Conservation (phyloP, 2,797 vertebrate species). For the Poecilia gillii region DNA sequence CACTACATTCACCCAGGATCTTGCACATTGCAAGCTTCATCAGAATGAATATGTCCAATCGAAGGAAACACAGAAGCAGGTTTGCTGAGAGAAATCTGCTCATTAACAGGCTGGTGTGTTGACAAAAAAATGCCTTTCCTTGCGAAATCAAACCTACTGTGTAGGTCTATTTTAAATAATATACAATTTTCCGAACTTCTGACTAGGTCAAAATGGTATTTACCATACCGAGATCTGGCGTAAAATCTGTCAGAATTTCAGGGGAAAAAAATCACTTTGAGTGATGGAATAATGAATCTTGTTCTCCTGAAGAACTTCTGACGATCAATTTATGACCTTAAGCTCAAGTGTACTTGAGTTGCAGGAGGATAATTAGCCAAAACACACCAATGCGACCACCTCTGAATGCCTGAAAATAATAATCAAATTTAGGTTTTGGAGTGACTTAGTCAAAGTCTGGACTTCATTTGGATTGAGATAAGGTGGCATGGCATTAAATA, state of each 20-base stretch:
- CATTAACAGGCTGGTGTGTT: not conserved
- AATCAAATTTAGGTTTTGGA: not conserved
- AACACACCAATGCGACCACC: not conserved
- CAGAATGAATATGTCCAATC: not conserved
- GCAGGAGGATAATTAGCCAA: not conserved
- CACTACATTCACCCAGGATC: not conserved
- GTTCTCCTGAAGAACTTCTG: not conserved
- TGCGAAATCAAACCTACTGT: not conserved
- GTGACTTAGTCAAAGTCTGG: not conserved
- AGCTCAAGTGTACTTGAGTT: not conserved
- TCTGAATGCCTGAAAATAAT: not conserved
- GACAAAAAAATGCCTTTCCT: not conserved
- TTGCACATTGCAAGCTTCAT: not conserved
- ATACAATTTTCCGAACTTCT: not conserved
- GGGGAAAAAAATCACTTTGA: not conserved
- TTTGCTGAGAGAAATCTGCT: not conserved
- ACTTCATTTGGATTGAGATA: not conserved
- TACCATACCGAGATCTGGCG: not conserved
- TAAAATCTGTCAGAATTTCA: not conserved
- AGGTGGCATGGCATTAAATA: not conserved
- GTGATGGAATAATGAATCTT: not conserved
- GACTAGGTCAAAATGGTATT: not conserved
- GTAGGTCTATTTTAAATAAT: not conserved
- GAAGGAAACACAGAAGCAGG: not conserved
- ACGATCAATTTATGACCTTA: not conserved